phyloP scores from a whole-genome alignment of 2,113 vertebrate species.

The Myrmophylax atrothorax region DNA sequence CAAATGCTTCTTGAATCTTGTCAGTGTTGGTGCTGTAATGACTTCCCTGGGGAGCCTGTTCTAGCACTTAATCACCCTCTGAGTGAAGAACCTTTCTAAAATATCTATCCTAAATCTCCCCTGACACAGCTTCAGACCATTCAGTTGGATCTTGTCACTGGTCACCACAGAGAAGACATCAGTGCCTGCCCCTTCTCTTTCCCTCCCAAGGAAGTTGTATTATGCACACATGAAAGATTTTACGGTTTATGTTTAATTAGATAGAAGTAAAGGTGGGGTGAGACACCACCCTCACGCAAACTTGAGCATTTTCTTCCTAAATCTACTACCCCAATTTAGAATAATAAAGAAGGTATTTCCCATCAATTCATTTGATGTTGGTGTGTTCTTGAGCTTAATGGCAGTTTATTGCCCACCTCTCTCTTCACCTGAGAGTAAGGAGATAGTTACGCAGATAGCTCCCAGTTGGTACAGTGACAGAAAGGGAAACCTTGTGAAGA shows the following conservation, averaged over 20 bases:
- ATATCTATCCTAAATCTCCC: not conserved
- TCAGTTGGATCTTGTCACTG: not conserved
- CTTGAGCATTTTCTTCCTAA: not conserved
- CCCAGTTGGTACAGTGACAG: not conserved
- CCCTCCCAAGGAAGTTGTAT: not conserved
- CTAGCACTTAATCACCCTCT: not conserved
- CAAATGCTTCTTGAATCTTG: not conserved
- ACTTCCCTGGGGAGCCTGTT: not conserved
- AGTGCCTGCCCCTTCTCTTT: not conserved
- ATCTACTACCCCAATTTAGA: not conserved
- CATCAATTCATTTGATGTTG: not conserved
- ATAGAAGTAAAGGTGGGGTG: not conserved
- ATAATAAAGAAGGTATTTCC: not conserved
- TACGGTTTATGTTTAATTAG: not conserved
- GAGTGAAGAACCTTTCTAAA: not conserved
- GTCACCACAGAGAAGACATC: not conserved
- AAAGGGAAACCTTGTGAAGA: not conserved
- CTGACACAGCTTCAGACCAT: not conserved
- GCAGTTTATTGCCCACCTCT: not conserved
- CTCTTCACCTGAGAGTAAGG: not conserved
- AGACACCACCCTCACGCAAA: not conserved
- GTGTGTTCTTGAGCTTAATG: not conserved
- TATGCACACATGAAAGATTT: not conserved
- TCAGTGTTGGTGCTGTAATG: not conserved
- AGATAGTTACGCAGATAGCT: accelerated